phyloP scores from a whole-genome alignment of 2,797 vertebrate genomes.

The Onychomys leucogaster region DNA sequence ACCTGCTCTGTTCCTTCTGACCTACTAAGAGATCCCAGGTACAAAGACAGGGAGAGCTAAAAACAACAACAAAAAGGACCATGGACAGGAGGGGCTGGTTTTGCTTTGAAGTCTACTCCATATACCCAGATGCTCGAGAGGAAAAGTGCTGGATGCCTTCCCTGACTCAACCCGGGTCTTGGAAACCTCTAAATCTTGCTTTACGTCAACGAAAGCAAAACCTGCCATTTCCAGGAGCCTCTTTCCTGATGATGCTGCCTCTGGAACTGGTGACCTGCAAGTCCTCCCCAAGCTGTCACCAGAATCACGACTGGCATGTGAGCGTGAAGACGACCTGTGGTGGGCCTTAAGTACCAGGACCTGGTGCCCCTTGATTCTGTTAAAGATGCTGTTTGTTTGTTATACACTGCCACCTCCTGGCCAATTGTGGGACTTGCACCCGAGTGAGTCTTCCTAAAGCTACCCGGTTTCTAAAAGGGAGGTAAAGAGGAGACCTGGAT shows the following conservation, averaged over 20 bases:
- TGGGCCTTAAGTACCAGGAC: background rate
- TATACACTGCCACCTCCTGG: conserved; percentile 86
- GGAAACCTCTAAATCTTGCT: background rate
- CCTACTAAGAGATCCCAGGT: background rate
- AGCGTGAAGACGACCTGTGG: background rate
- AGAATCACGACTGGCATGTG: background rate
- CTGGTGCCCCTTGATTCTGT: accelerated
- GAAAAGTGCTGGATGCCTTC: background rate
- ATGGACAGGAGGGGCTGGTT: background rate
- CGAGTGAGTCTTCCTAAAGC: background rate
- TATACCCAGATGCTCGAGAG: background rate
- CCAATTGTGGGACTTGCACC: background rate
- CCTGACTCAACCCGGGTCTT: background rate
- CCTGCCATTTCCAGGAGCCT: background rate
- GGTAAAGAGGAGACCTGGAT: background rate
- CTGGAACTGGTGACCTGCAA: background rate
- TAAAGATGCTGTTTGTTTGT: conserved; percentile 64
- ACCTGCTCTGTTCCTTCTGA: background rate
- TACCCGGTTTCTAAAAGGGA: background rate
- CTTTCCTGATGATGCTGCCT: background rate
- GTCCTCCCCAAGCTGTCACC: background rate
- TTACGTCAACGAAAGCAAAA: background rate
- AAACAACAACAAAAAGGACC: background rate
- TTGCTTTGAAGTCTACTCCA: background rate
- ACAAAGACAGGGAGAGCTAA: background rate